Base-by-base conservation (phyloP, 2,888 invertebrate species). In the Cryptosula pallasiana region DNA sequence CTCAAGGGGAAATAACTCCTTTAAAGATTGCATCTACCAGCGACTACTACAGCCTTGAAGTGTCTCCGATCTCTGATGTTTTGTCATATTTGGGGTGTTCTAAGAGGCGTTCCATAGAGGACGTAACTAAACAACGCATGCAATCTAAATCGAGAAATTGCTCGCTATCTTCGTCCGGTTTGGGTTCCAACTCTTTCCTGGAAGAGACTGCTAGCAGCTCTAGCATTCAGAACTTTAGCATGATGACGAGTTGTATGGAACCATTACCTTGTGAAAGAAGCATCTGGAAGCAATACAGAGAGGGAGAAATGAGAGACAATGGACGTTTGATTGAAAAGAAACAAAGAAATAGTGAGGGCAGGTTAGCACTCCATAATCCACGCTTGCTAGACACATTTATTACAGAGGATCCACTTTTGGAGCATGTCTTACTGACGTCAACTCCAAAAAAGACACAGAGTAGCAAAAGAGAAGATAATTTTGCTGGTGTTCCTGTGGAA, bases 31-130 rank as follows among this genome's bases (percentile, higher is more conserved):
- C 32, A 2, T 63, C 63, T 63, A 63, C 63, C 2, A 63, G 63
- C 27, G 63, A 63, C n/a, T 63, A 63, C 63, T 63, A 63, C 32
- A 63, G 63, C 27, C 20, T 63, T 13, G 63, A 63, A 27, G 63
- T 63, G 29, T 63, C 63, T 27, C 63, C 63, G 9, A 32, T 63
- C 2, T 63, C 63, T 29, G 63, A 63, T 32, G 32, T 32, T 5
- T 13, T 63, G 29, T 63, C 63, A 13, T 25, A 9, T n/a, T 29
- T 16, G 9, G 25, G 55, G 23, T 16, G 23, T 25, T 29, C 29
- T 63, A 63, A 32, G 32, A 63, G 63, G 9, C 20, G 20, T 45
- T 45, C 45, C 5, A 45, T 5, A 45, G 45, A 45, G 20, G 45
- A 45, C 20, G 20, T 45, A 20, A 45, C 20, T 13, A 45, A 20